These are phyloP conservation scores for Andrena flavipes DNA, from an alignment of 2,888 invertebrate genomes.

Conservation along the genomic window DNA sequence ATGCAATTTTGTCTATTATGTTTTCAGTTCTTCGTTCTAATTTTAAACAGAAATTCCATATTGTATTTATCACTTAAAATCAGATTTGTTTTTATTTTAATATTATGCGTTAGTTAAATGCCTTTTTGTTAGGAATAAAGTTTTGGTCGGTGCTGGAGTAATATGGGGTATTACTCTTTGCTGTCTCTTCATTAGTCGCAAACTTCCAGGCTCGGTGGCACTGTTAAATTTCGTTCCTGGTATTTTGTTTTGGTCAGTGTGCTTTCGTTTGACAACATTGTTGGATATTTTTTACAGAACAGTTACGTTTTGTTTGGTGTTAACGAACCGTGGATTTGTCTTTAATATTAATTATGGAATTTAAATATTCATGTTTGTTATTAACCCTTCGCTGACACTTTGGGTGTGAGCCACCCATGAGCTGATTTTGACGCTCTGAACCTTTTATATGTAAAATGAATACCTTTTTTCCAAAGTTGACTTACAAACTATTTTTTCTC, in stretches of 20 bases:
- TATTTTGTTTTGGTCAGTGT: conserved; percentile 73
- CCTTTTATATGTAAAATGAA: too few relatives aligned
- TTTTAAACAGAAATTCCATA: not conserved
- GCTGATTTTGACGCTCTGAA: too few relatives aligned
- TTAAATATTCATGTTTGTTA: not conserved
- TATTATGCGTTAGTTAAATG: conserved; percentile 21
- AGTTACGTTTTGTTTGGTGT: not conserved
- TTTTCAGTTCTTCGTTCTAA: not conserved
- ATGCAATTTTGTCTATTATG: conserved; percentile 4
- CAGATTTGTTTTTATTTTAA: not conserved
- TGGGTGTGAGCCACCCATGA: too few relatives aligned
- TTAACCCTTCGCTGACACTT: too few relatives aligned
- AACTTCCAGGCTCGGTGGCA: conserved; percentile 60
- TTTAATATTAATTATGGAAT: not conserved
- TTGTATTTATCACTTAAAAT: not conserved
- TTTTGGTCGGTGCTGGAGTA: conserved; percentile 73
- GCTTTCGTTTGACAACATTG: not conserved
- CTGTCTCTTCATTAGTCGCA: conserved; percentile 71
- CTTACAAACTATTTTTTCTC: too few relatives aligned
- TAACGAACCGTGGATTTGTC: not conserved
- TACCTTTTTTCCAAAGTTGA: too few relatives aligned
- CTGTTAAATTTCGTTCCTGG: conserved; percentile 72
- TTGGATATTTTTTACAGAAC: not conserved
- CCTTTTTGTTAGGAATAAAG: conserved; percentile 68
- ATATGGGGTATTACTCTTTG: conserved; percentile 73